phyloP scores from a whole-genome alignment of 2,113 vertebrate genomes.

The Ciconia boyciana region DNA sequence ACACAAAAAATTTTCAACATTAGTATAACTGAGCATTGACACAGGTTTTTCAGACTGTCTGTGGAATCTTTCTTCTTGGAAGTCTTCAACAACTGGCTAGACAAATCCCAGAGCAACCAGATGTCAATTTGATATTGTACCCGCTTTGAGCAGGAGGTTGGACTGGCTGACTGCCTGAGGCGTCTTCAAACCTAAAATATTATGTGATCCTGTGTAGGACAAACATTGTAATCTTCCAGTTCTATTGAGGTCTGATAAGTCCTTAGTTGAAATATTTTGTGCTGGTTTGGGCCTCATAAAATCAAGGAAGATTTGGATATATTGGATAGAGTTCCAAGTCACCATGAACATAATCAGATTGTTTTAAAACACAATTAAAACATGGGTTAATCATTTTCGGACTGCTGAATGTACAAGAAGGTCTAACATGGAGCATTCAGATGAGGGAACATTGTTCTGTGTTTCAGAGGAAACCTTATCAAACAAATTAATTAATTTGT shows the following conservation, averaged over 20 bases:
- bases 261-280: neutral
- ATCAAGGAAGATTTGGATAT: neutral
- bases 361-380: neutral
- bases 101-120: neutral
- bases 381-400: neutral
- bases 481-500: neutral
- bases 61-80: neutral
- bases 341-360: neutral
- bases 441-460: neutral
- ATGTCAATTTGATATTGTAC: neutral
- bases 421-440: neutral
- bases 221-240: neutral
- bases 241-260: neutral
- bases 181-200: neutral
- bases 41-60: neutral
- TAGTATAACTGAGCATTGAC: neutral
- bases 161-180: neutral
- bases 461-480: neutral
- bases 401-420: neutral
- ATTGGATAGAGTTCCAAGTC: neutral
- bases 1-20: neutral
- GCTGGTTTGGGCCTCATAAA: neutral
- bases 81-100: neutral
- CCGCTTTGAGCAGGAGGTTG: neutral
- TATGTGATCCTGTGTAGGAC: neutral